Evolutionary conservation across 2,888 invertebrate species (phyloP).

Genomic region (Drosophila falleni): DNA sequence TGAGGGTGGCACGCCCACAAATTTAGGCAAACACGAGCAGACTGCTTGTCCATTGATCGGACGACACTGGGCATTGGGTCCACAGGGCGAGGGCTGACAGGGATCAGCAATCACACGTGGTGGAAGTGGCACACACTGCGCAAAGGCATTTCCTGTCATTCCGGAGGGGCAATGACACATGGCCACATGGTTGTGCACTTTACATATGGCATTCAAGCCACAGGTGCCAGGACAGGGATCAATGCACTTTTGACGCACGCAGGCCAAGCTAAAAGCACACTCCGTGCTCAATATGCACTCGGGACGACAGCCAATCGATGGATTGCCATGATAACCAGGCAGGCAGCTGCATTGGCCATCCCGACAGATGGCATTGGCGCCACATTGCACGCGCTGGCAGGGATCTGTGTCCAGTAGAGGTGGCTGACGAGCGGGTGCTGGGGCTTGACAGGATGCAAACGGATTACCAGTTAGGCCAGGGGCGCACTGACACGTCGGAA

Average conservation of each 20-base stretch:
- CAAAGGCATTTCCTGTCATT: constrained; percentile 90
- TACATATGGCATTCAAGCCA: constrained; percentile 89
- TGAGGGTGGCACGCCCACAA: constrained; percentile 90
- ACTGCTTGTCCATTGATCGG: constrained; percentile 88
- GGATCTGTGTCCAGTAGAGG: constrained; percentile 86
- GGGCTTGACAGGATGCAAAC: constrained; percentile 88
- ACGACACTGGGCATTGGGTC: constrained; percentile 90
- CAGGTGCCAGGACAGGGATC: constrained; percentile 91
- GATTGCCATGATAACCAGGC: constrained; percentile 88
- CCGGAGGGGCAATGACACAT: constrained; percentile 90
- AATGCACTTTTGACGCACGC: constrained; percentile 89
- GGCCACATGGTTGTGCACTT: constrained; percentile 90
- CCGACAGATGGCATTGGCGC: constrained; percentile 89
- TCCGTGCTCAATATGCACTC: constrained; percentile 90
- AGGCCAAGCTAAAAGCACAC: constrained; percentile 88
- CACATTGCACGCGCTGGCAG: constrained; percentile 91
- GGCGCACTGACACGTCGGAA: constrained; percentile 89
- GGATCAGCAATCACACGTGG: constrained; percentile 85
- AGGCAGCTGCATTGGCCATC: constrained; percentile 90
- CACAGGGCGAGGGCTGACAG: constrained; percentile 90
- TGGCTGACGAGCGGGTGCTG: constrained; percentile 76
- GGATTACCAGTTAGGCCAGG: constrained; percentile 89
- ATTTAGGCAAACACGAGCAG: constrained; percentile 90
- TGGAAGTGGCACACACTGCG: constrained; percentile 87
- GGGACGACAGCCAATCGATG: constrained; percentile 89